Evolutionary conservation across 2,888 invertebrate species (phyloP).

Genomic region (Sminthurides aquaticus): DNA sequence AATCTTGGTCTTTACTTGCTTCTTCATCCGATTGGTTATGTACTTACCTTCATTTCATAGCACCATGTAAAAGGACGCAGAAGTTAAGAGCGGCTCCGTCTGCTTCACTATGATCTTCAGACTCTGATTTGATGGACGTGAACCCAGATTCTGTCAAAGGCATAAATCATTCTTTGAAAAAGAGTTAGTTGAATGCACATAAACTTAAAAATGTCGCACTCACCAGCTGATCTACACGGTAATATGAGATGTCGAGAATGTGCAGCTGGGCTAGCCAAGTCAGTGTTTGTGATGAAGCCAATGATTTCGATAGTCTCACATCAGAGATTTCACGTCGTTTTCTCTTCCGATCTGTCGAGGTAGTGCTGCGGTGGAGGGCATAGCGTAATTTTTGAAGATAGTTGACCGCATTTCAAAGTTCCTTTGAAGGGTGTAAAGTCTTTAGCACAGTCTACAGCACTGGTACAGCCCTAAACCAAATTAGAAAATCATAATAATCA

Average conservation of each 20-base stretch:
- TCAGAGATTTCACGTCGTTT: slow-evolving; percentile 58
- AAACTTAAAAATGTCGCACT: no score
- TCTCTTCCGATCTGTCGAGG: slow-evolving; percentile 30
- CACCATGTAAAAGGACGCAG: slow-evolving; percentile 87
- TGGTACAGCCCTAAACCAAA: slow-evolving; percentile 32
- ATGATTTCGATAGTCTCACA: slow-evolving; percentile 72
- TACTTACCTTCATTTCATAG: no score
- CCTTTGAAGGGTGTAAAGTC: slow-evolving; percentile 68
- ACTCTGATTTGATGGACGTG: neutral
- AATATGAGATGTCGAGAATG: slow-evolving; percentile 82
- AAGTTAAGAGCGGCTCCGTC: slow-evolving; percentile 78
- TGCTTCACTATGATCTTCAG: slow-evolving; percentile 46
- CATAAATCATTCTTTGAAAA: no score
- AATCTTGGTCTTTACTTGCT: no score
- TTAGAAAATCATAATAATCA: no score
- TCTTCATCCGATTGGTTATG: no score
- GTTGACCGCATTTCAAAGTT: slow-evolving; percentile 63
- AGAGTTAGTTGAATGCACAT: no score
- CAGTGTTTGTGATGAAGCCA: slow-evolving; percentile 79
- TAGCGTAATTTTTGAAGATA: slow-evolving; percentile 63
- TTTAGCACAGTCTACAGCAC: slow-evolving; percentile 58
- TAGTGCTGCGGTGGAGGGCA: slow-evolving; percentile 64
- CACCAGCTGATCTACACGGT: slow-evolving; percentile 51
- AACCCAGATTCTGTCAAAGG: slow-evolving; percentile 3
- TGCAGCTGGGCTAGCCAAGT: slow-evolving; percentile 84